Conservation (phyloP, 2,797 vertebrate genomes). For the Sebastes goodei region DNA sequence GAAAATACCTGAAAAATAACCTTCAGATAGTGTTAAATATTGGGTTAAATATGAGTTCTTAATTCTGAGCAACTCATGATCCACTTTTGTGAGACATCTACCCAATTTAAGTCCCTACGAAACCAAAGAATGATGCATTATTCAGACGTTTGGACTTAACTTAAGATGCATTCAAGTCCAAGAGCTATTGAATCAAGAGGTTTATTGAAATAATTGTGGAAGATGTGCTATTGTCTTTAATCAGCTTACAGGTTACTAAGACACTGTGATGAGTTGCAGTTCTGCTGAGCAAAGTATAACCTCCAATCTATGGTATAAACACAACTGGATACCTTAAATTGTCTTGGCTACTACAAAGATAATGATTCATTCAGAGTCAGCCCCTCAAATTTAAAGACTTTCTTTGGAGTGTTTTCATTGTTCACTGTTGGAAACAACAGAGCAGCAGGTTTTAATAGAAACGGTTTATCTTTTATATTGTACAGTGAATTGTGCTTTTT, state of each 20-base stretch:
- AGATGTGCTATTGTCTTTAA: slow-evolving; percentile 8
- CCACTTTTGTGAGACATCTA: not conserved
- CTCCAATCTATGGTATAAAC: slow-evolving; percentile 15
- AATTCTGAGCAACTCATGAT: not conserved
- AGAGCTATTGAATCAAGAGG: not conserved
- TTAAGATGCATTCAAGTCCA: not conserved
- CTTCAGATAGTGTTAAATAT: not conserved
- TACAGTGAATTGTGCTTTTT: not conserved
- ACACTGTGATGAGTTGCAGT: not conserved
- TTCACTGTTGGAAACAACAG: not conserved
- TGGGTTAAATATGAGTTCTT: not conserved
- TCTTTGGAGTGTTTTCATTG: slow-evolving; percentile 7
- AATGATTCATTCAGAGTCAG: slow-evolving; percentile 13
- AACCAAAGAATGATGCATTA: not conserved
- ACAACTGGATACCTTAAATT: slow-evolving; percentile 8
- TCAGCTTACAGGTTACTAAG: slow-evolving; percentile 1
- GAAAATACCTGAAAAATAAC: not conserved
- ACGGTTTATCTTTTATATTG: not conserved
- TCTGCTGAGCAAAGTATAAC: slow-evolving; percentile 1
- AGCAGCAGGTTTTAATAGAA: slow-evolving; percentile 16
- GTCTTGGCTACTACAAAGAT: slow-evolving; percentile 8
- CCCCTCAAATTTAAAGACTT: not conserved
- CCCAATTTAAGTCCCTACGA: not conserved
- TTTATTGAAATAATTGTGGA: not conserved
- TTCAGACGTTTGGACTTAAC: not conserved